Conservation (phyloP, 2,888 invertebrate genomes). For the Itoplectis maculator region DNA sequence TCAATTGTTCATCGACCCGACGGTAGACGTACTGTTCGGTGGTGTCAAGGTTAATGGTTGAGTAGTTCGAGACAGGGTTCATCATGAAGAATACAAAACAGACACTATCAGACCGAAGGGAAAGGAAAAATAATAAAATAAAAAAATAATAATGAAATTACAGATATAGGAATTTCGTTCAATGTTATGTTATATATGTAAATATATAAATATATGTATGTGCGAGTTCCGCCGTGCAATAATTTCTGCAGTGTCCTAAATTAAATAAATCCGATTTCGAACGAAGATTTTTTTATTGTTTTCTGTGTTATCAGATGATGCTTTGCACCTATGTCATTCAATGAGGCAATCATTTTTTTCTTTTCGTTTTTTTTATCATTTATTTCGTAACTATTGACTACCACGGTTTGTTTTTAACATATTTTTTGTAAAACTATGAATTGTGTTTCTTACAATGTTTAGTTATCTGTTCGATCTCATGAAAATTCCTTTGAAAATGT, state of each 20-base stretch:
- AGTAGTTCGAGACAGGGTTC: neutral
- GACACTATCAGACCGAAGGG: neutral
- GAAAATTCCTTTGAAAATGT: no score
- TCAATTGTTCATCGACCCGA: constrained; percentile 53
- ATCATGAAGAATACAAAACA: neutral
- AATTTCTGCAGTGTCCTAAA: constrained; percentile 21
- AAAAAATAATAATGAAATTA: neutral
- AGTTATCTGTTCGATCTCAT: no score
- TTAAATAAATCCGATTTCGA: constrained; percentile 52
- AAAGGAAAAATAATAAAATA: neutral
- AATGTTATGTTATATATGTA: constrained; percentile 33
- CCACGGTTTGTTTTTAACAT: no score
- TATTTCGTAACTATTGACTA: neutral
- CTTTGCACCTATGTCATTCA: neutral
- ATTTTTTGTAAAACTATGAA: no score
- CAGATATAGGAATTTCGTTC: constrained; percentile 16
- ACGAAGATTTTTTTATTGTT: constrained; percentile 25
- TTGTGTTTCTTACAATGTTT: no score
- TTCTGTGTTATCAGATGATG: neutral
- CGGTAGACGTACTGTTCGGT: constrained; percentile 66
- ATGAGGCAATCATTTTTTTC: neutral
- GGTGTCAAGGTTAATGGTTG: constrained; percentile 50
- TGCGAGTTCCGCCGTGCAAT: constrained; percentile 20
- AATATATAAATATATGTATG: constrained; percentile 34
- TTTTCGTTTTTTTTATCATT: neutral